A percentile compares a stretch with the other conserved stretches of the same genome.
Conservation (phyloP, 2,797 vertebrate genomes). For the Synanceia verrucosa region DNA sequence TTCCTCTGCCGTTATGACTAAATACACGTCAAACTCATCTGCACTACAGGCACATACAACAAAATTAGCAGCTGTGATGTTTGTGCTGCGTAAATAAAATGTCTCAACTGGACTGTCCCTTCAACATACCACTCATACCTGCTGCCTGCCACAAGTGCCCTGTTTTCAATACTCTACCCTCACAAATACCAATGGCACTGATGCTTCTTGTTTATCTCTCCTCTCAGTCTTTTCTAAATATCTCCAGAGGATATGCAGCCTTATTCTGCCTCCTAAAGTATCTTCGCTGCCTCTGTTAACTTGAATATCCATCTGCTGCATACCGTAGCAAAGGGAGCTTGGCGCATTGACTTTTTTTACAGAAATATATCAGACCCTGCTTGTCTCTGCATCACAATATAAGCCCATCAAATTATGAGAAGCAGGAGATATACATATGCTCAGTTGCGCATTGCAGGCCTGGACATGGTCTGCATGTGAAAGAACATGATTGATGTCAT, state of each 20-base stretch:
- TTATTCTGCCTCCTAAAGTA: conserved; percentile 31
- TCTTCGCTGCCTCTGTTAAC: conserved; percentile 5
- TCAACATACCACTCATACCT: not conserved
- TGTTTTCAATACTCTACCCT: not conserved
- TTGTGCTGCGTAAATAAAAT: not conserved
- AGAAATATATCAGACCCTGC: conserved; percentile 8
- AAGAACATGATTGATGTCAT: not conserved
- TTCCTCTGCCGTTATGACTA: conserved; percentile 9
- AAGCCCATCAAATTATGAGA: not conserved
- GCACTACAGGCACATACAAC: not conserved
- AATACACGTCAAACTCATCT: conserved; percentile 26
- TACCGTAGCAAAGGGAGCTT: conserved; percentile 8
- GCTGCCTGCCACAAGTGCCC: not conserved
- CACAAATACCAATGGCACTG: conserved; percentile 3
- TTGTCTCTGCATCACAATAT: not conserved
- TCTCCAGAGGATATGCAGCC: conserved; percentile 23
- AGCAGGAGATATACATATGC: not conserved
- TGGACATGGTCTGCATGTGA: not conserved
- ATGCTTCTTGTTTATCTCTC: conserved; percentile 20
- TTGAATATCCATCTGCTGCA: conserved; percentile 19
- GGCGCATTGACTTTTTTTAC: not conserved
- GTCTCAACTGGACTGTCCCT: conserved; percentile 10
- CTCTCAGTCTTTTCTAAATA: conserved; percentile 26
- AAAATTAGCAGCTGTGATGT: not conserved
- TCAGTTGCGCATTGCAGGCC: not conserved